These are phyloP conservation scores for Eurytoma adleriae DNA, from an alignment of 2,888 invertebrate species.

Conservation along the genomic window DNA sequence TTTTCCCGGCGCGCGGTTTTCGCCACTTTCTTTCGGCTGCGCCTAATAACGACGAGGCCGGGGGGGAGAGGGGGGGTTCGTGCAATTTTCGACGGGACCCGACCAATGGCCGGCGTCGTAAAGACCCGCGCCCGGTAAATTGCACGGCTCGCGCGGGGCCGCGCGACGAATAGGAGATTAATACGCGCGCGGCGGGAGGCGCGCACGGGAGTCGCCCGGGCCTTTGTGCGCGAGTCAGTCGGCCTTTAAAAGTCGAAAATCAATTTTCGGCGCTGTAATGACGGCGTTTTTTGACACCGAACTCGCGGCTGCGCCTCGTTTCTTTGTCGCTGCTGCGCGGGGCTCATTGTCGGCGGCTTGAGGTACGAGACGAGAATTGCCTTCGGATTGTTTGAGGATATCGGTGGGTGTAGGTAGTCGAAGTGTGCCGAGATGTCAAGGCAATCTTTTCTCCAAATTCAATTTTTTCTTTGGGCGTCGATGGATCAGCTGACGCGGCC, in stretches of 20 bases:
- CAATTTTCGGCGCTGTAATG: conserved; percentile 14
- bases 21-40: conserved; percentile 27
- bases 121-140: conserved; percentile 9
- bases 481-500: no score
- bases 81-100: conserved; percentile 48
- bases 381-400: not conserved
- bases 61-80: not conserved
- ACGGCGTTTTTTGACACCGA: conserved; percentile 16
- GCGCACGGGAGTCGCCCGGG: not conserved
- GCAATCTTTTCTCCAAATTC: not conserved
- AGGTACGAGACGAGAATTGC: not conserved
- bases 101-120: not conserved
- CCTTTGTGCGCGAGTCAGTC: not conserved
- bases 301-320: not conserved
- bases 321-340: not conserved
- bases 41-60: no score
- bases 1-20: conserved; percentile 18
- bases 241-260: conserved; percentile 11
- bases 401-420: not conserved
- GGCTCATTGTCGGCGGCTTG: not conserved
- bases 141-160: not conserved
- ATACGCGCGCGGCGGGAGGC: not conserved
- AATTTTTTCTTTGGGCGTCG: not conserved
- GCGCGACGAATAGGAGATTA: conserved; percentile 56
- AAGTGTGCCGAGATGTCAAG: not conserved